phyloP scores from a whole-genome alignment of 2,113 vertebrate genomes.

The Furnarius figulus region DNA sequence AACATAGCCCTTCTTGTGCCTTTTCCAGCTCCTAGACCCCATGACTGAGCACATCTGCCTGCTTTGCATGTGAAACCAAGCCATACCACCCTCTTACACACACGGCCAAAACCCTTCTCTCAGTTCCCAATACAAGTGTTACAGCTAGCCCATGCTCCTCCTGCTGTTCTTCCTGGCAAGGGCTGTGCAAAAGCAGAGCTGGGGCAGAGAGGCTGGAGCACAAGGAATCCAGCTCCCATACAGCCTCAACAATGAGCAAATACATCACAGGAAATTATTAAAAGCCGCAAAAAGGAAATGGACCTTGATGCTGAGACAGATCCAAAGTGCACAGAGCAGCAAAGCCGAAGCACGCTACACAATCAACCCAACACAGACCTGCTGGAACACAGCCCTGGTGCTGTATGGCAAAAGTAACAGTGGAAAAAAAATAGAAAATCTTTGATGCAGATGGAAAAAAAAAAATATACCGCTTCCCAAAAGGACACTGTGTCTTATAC shows the following conservation, averaged over 20 bases:
- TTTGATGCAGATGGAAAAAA: slow-evolving; percentile 1
- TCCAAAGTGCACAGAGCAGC: neutral
- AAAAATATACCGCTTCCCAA: neutral
- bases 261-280: slow-evolving; percentile 46
- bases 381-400: neutral
- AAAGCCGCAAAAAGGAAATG: slow-evolving; percentile 43
- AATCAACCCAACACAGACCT: neutral
- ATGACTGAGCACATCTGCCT: neutral
- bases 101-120: neutral
- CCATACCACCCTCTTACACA: neutral
- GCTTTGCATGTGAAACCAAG: neutral
- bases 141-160: neutral
- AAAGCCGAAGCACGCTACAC: neutral
- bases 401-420: neutral
- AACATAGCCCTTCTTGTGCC: rapidly evolving
- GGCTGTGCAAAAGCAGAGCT: neutral
- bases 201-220: neutral
- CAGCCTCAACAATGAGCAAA: neutral
- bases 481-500: slow-evolving; percentile 15
- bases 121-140: rapidly evolving
- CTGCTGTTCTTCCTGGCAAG: neutral
- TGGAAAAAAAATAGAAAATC: neutral
- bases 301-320: neutral
- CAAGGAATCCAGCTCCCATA: neutral
- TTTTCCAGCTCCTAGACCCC: neutral